Conservation (phyloP, 2,888 invertebrate genomes). For the Drosophila peninsularis region DNA sequence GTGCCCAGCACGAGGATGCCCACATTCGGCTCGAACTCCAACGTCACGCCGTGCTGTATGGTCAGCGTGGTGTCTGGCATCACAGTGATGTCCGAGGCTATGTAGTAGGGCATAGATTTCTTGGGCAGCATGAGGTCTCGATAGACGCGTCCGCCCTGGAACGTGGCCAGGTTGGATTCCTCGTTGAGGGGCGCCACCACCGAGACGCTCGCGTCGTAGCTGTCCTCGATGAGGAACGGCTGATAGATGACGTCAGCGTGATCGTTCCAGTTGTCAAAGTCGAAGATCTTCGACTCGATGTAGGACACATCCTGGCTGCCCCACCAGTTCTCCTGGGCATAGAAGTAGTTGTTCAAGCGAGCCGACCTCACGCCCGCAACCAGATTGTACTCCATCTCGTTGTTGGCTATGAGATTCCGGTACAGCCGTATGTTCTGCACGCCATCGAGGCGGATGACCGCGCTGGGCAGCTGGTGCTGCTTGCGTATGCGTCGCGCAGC, state of each 20-base stretch:
- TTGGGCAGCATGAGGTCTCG: constrained; percentile 88
- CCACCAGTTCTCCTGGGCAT: constrained; percentile 99
- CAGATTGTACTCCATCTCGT: constrained; percentile 94
- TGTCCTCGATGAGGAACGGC: constrained; percentile 93
- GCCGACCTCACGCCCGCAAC: constrained; percentile 96
- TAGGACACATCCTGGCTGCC: constrained; percentile 90
- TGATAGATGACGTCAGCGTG: constrained; percentile 96
- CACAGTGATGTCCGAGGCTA: constrained; percentile 96
- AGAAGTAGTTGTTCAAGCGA: constrained; percentile 92
- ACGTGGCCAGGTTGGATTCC: constrained; percentile 87
- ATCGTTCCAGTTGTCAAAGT: constrained; percentile 99
- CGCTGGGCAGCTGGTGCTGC: constrained; percentile 87
- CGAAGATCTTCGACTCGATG: constrained; percentile 95
- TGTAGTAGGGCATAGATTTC: constrained; percentile 90
- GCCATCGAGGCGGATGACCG: constrained; percentile 95
- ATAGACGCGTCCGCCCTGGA: constrained; percentile 90
- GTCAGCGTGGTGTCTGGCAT: constrained; percentile 96
- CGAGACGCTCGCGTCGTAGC: constrained; percentile 91
- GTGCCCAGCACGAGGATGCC: constrained; percentile 97
- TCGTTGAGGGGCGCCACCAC: constrained; percentile 85
- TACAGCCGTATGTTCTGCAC: constrained; percentile 96
- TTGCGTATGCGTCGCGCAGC: constrained; percentile 61
- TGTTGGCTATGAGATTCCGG: constrained; percentile 94
- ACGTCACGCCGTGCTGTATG: constrained; percentile 93
- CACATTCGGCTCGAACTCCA: constrained; percentile 98